Evolutionary conservation across 2,113 vertebrate genomes (phyloP).

Genomic region (Steatornis caripensis): DNA sequence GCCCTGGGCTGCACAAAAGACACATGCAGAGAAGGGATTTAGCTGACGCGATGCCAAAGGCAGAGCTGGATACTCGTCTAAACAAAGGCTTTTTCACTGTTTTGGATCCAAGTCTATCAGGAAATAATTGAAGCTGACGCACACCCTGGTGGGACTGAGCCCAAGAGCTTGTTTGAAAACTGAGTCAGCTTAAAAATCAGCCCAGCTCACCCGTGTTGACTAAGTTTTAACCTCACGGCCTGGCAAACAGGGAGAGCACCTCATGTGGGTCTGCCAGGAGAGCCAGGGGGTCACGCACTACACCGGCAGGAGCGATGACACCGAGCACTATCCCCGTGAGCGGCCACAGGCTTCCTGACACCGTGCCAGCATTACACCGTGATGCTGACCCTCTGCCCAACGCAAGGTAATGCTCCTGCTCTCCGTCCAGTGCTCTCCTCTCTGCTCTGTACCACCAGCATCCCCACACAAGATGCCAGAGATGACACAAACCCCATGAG

Average conservation of each 20-base stretch:
- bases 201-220: not conserved
- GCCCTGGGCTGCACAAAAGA: not conserved
- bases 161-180: not conserved
- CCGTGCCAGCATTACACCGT: fast-evolving
- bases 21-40: fast-evolving
- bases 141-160: not conserved
- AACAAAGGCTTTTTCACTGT: not conserved
- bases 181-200: not conserved
- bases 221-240: not conserved
- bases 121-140: not conserved
- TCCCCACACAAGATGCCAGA: not conserved
- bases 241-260: fast-evolving
- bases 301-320: not conserved
- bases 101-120: not conserved
- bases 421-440: not conserved
- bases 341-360: not conserved
- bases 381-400: not conserved
- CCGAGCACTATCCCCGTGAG: not conserved
- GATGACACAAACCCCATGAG: not conserved
- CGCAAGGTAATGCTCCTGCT: not conserved
- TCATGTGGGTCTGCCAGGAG: not conserved
- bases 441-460: not conserved
- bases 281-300: fast-evolving
- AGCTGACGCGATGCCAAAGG: not conserved
- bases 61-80: not conserved